Evolutionary conservation across 2,113 vertebrate genomes (phyloP).

Genomic region (Taxidea taxus): DNA sequence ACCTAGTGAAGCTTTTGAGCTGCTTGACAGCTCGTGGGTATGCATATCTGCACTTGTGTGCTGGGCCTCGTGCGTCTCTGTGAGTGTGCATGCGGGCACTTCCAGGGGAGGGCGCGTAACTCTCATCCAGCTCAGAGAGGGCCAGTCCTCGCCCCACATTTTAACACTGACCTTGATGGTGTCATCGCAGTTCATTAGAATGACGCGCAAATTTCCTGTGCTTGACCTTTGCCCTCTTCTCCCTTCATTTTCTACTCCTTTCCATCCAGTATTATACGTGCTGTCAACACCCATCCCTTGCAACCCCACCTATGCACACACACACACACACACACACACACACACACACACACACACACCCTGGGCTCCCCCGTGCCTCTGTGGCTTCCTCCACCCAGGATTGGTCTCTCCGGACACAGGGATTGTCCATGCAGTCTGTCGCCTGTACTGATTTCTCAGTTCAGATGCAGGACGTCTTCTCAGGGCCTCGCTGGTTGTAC

Average conservation of each 20-base stretch:
- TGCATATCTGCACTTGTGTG: fast-evolving
- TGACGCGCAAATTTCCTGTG: fast-evolving
- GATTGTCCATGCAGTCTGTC: fast-evolving
- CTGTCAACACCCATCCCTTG: fast-evolving
- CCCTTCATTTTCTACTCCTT: fast-evolving
- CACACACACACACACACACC: too few relatives aligned
- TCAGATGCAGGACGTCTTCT: neutral
- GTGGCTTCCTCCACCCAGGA: neutral
- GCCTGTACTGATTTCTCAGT: neutral
- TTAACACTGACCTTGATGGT: neutral
- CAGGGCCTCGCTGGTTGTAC: fast-evolving
- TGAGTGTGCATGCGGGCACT: fast-evolving
- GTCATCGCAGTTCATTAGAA: fast-evolving
- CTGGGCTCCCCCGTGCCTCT: fast-evolving
- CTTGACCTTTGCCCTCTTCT: fast-evolving
- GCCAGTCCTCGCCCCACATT: neutral
- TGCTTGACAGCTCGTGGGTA: fast-evolving
- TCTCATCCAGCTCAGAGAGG: fast-evolving
- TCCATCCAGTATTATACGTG: fast-evolving
- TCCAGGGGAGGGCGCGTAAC: fast-evolving
- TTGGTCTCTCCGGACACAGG: fast-evolving
- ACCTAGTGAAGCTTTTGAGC: fast-evolving
- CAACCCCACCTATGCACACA: too few relatives aligned
- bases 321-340: fast-evolving
- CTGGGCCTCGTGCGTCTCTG: fast-evolving